Evolutionary conservation across 1,140 invertebrate species (phyloP).

Genomic region (Phymastichus coffea): DNA sequence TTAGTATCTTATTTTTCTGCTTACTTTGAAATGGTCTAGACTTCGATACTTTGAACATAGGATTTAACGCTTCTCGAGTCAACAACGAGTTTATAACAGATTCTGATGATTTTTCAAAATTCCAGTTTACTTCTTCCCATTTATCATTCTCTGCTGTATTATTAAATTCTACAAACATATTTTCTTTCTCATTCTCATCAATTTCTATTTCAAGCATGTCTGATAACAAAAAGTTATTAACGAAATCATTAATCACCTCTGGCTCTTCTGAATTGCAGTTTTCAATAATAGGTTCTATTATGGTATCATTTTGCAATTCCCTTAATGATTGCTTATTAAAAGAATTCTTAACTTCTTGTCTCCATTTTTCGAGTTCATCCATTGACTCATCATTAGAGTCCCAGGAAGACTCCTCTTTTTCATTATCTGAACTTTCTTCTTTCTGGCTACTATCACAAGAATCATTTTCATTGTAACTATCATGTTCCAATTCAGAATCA

Average conservation of each 20-base stretch:
- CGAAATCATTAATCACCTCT: background rate
- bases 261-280: background rate
- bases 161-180: background rate
- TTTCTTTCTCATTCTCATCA: constrained; percentile 6
- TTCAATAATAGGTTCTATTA: no score
- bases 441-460: background rate
- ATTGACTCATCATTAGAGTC: background rate
- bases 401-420: background rate
- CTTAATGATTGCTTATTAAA: background rate
- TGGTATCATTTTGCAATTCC: background rate
- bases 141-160: background rate
- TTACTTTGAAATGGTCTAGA: constrained; percentile 4
- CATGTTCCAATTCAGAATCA: background rate
- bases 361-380: background rate
- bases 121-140: background rate
- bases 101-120: background rate
- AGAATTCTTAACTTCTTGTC: background rate
- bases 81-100: background rate
- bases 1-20: background rate
- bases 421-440: background rate
- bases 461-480: background rate
- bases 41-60: constrained; percentile 1
- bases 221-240: constrained; percentile 3
- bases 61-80: background rate
- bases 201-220: constrained; percentile 22